Conservation (phyloP, 2,888 invertebrate genomes). For the Phania funesta region DNA sequence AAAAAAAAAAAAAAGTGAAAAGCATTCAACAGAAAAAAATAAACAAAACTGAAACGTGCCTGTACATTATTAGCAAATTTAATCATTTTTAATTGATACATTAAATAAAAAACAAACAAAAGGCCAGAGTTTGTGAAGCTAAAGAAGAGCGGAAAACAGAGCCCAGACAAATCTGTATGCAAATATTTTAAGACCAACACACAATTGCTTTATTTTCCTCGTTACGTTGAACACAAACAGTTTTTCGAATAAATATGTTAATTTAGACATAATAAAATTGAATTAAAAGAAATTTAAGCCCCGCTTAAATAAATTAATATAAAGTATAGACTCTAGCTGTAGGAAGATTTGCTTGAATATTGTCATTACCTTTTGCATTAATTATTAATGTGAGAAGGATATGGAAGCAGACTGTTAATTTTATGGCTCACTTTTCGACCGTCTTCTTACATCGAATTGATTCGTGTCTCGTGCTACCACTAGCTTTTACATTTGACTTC, state of each 20-base stretch:
- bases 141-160: constrained; percentile 62
- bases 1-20: constrained; percentile 35
- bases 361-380: too few relatives aligned
- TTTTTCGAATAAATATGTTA: constrained; percentile 10
- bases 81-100: constrained; percentile 81
- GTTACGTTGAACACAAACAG: too few relatives aligned
- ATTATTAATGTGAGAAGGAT: too few relatives aligned
- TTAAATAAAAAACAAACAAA: constrained; percentile 76
- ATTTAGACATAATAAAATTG: background rate
- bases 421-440: too few relatives aligned
- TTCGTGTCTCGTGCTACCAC: too few relatives aligned
- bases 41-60: constrained; percentile 74
- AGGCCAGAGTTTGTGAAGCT: constrained; percentile 68
- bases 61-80: constrained; percentile 79
- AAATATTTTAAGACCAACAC: background rate
- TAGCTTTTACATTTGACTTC: too few relatives aligned
- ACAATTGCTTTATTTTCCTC: background rate
- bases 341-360: too few relatives aligned
- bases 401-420: too few relatives aligned
- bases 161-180: background rate
- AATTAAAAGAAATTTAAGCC: background rate
- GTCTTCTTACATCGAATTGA: too few relatives aligned
- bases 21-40: constrained; percentile 20
- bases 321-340: too few relatives aligned
- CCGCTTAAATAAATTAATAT: constrained; percentile 4